Conservation (phyloP, 2,797 vertebrate species). For the Gastrophryne carolinensis region DNA sequence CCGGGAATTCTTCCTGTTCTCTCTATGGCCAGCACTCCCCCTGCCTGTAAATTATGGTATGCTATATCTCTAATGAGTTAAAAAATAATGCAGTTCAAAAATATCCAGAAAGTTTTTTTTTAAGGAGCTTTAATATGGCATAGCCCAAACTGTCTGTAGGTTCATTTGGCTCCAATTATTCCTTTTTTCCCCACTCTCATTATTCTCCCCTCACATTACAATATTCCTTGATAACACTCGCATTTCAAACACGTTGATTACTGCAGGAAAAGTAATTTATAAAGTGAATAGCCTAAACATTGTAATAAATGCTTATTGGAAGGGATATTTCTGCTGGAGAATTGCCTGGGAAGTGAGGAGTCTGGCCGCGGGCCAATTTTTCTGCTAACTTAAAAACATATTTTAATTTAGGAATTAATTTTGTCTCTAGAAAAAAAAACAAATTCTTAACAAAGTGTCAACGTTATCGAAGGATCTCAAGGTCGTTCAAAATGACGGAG, state of each 20-base stretch:
- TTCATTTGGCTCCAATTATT: too few relatives aligned
- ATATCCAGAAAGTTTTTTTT: too few relatives aligned
- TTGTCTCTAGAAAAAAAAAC: neutral
- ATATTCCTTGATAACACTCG: neutral
- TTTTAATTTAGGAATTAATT: neutral
- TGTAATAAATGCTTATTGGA: neutral
- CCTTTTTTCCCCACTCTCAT: too few relatives aligned
- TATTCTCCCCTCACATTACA: neutral
- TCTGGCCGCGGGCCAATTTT: neutral
- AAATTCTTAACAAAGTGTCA: neutral
- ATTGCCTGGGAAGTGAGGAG: neutral
- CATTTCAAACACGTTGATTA: neutral
- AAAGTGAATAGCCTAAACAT: neutral
- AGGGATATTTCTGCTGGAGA: neutral
- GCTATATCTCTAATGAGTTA: too few relatives aligned
- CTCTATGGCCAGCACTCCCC: too few relatives aligned
- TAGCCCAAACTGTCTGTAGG: too few relatives aligned
- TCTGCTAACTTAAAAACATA: neutral
- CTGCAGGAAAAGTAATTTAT: neutral
- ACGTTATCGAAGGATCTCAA: neutral
- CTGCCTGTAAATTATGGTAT: too few relatives aligned
- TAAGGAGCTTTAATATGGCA: too few relatives aligned
- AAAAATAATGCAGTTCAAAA: too few relatives aligned
- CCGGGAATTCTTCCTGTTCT: too few relatives aligned
- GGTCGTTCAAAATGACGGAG: neutral